Evolutionary conservation across 2,113 vertebrate genomes (phyloP), one percentile per base, ranked within the genome.

Genomic region (Phocoena phocoena): DNA sequence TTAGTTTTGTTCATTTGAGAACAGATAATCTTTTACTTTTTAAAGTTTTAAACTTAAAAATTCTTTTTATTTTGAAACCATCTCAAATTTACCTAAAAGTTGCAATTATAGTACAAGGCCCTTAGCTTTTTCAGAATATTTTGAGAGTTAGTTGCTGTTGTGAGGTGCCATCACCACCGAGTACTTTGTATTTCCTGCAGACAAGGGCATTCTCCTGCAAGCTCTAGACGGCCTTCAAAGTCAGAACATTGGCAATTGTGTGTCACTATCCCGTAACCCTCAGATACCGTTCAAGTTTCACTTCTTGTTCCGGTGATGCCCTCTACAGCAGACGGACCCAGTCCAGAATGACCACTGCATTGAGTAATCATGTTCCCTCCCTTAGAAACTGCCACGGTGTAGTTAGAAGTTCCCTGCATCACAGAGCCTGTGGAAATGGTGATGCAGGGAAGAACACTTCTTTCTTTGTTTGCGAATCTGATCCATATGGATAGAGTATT

Each of bases 51-150:
- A 60, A 38, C 11, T 60, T 50, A 53, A 62, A 0, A 31, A 44
- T 77, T 74, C 17, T 44, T 93, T 88, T 94, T 87, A 12, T 47
- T 95, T 96, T 50, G 89, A 79, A 90, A 90, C 36, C 53, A 73
- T 90, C 33, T 93, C 26, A 73, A 60, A 62, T 71, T 44, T 84
- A 77, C 26, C 9, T 76, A 62, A 76, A 95, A 65, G 7, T 77
- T 90, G 23, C 58, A 87, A 47, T 58, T 20, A 33, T 3, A 44
- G 23, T 68, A 53, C 4, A 67, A 87, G 81, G 90, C 41, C 6
- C 7, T 83, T 79, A 10, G 13, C 17, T 77, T 83, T 50, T 58
- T 83, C 44, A 55, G 31, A 65, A 44, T 90, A 31, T 73, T 50
- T 53, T 33, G 14, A 44, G 67, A 85, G n/a, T 85, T n/a, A 50